These are phyloP conservation scores for Raphicerus campestris DNA, from an alignment of 2,113 vertebrate species.

Conservation along the genomic window DNA sequence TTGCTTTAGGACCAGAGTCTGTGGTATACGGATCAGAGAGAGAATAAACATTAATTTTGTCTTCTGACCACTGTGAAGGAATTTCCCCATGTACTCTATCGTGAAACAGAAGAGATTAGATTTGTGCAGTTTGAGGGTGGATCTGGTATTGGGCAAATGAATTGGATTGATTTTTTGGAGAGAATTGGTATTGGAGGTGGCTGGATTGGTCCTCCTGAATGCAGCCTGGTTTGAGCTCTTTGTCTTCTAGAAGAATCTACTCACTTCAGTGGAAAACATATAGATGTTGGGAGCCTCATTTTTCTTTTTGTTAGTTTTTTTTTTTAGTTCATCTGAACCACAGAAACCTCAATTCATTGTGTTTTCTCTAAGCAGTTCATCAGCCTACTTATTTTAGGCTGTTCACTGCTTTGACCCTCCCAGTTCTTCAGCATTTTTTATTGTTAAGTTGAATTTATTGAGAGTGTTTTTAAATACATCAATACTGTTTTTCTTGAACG, in stretches of 20 bases:
- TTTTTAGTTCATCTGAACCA: not conserved
- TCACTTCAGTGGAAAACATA: not conserved
- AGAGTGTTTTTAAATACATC: not conserved
- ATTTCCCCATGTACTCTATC: not conserved
- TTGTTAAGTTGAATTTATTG: not conserved
- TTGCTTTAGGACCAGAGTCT: not conserved
- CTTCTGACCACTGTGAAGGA: not conserved
- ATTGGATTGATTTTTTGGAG: not conserved
- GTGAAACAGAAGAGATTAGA: not conserved
- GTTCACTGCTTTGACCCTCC: not conserved
- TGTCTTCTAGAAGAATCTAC: not conserved
- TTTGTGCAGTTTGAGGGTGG: not conserved
- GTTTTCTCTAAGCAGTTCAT: not conserved
- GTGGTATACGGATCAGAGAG: not conserved
- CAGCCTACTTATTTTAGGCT: not conserved
- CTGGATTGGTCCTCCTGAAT: not conserved
- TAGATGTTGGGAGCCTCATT: not conserved
- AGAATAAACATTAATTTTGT: not conserved
- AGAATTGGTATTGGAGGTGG: not conserved
- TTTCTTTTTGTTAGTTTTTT: not conserved
- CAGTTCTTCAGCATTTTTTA: not conserved
- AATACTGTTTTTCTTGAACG: not conserved
- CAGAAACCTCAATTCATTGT: not conserved
- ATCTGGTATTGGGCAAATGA: not conserved
- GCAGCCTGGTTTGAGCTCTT: not conserved